Percentiles rank a stretch among this genome's conserved stretches.
Evolutionary conservation across 1,140 invertebrate genomes (phyloP).

Genomic region (Cyrtorhinus lividipennis): DNA sequence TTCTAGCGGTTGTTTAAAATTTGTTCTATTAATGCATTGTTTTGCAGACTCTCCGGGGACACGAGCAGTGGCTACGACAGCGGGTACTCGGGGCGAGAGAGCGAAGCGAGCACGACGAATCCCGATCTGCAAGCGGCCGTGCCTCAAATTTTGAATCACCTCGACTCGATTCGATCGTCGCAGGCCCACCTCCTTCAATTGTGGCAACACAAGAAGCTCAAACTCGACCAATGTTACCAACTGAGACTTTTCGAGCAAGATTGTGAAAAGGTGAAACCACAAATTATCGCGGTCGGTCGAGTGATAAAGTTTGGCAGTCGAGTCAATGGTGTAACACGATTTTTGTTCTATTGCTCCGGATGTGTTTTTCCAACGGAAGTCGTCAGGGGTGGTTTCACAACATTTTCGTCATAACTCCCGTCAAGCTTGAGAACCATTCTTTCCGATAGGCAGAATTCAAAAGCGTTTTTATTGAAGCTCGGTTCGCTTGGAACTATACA

Average conservation of each 20-base stretch:
- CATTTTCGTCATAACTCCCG: too few species aligned
- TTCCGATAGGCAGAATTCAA: too few species aligned
- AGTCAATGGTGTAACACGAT: too few species aligned
- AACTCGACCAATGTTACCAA: constrained; percentile 91
- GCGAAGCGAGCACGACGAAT: constrained; percentile 44
- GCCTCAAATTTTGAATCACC: constrained; percentile 52
- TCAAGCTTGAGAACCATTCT: too few species aligned
- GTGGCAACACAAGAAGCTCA: constrained; percentile 85
- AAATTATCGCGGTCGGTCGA: too few species aligned
- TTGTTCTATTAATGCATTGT: too few species aligned
- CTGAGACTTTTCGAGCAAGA: constrained; percentile 90
- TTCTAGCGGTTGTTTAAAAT: too few species aligned
- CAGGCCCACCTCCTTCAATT: constrained; percentile 81
- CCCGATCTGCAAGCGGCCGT: constrained; percentile 51
- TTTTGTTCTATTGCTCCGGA: too few species aligned
- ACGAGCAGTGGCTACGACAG: constrained; percentile 36
- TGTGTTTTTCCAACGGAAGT: too few species aligned
- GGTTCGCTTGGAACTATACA: too few species aligned
- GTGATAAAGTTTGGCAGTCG: background rate
- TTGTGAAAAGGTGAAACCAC: constrained; percentile 85
- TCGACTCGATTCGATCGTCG: constrained; percentile 69
- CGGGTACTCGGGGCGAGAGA: constrained; percentile 39
- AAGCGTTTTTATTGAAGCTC: too few species aligned
- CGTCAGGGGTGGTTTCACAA: too few species aligned
- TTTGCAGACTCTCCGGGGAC: constrained; percentile 28